Conservation (phyloP, 2,888 invertebrate genomes). For the Syrphus vitripennis region DNA sequence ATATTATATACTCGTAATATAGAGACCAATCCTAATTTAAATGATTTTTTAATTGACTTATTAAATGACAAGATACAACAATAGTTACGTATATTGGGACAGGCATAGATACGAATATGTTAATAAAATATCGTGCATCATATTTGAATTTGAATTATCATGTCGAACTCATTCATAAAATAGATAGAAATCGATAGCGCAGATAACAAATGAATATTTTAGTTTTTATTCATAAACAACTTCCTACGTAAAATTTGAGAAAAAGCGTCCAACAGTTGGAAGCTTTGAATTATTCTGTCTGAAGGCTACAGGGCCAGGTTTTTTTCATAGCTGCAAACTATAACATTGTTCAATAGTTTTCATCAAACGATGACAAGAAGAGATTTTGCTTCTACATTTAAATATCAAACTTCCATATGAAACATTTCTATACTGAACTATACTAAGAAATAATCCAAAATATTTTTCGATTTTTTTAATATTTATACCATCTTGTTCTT, state of each 20-base stretch:
- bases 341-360: too few species aligned
- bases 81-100: background rate
- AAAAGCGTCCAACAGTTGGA: background rate
- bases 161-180: slow-evolving; percentile 46
- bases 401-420: too few species aligned
- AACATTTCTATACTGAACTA: too few species aligned
- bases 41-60: slow-evolving; percentile 49
- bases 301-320: too few species aligned
- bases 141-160: background rate
- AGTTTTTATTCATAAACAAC: background rate
- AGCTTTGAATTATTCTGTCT: background rate
- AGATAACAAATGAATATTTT: background rate
- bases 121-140: background rate
- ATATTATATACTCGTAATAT: slow-evolving; percentile 31
- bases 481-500: too few species aligned
- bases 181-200: background rate
- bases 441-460: too few species aligned
- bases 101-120: background rate
- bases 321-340: too few species aligned
- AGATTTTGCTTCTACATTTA: too few species aligned
- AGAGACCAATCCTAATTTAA: slow-evolving; percentile 37
- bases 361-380: too few species aligned
- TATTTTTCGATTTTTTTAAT: too few species aligned
- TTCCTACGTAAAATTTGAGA: too few species aligned
- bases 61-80: slow-evolving; percentile 17